Base-by-base conservation (phyloP, 2,888 invertebrate genomes). In the Noctua pronuba region DNA sequence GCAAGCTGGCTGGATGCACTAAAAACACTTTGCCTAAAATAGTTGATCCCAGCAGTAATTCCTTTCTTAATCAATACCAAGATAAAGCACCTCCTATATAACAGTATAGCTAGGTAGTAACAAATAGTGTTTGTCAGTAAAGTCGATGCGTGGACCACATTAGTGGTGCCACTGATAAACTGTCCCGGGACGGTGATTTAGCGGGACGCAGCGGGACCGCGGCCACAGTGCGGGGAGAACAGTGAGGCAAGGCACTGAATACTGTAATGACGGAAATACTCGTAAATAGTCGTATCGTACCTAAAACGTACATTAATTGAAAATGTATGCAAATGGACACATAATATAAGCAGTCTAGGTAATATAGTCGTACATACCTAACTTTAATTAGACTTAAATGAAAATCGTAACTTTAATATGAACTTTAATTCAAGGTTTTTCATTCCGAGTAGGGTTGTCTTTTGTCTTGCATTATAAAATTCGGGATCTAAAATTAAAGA, bases 161-260 rank as follows among this genome's bases (percentile, higher is more conserved):
- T 88, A 88, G 84, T 73, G 78, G 79, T 66, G 79, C 46, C 79
- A 69, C 82, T 87, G 88, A 84, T 88, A 85, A 85, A 89, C 83
- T 82, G 87, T 83, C 88, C 88, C 88, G 58, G 75, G 82, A 44
- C 77, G 73, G 84, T 81, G 89, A 89, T 89, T 86, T 88, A 89
- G 77, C 79, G 83, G 76, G 77, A 62, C 74, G 16, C 87, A 24
- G 46, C n/a, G 79, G 80, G 71, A 35, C 8, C 4, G n/a, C 5
- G 60, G 64, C 0, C 88, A 87, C 52, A 80, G 81, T 52, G 60
- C 62, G 44, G 1, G 3, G 0, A 0, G 0, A n/a, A 10, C 83
- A 83, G 83, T 60, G 28, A 21, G 2, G 2, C 73, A 41, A 65
- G 18, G 18, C 13, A 21, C 58, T 28, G 58, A 28, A 28, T 13